Base-by-base conservation (phyloP, 2,888 invertebrate species). In the Ecdyonurus torrentis region DNA sequence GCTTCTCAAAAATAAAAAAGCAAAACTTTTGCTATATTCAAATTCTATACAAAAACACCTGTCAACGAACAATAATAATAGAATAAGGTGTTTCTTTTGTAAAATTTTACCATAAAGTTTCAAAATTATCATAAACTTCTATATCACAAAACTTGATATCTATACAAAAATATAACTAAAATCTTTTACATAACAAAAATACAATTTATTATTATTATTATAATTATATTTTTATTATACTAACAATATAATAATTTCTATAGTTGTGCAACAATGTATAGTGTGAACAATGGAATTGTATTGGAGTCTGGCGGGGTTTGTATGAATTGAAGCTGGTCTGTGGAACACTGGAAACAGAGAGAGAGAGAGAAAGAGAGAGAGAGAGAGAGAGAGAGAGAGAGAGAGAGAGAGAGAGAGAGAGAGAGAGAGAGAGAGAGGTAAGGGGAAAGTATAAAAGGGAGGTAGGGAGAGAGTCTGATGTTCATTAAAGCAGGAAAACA, bases 401-500 rank as follows among this genome's bases (percentile, higher is more conserved):
- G 37, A 37, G 37, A 15, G 37, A 10, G 15, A 37, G 37, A 37
- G 37, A 15, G n/a, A n/a, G n/a, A n/a, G n/a, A n/a, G n/a, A n/a
- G n/a, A n/a, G n/a, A n/a, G n/a, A n/a, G n/a, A n/a, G n/a, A n/a
- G n/a, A n/a, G n/a, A n/a, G n/a, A n/a, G n/a, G n/a, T n/a, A n/a
- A n/a, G n/a, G n/a, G n/a, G n/a, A n/a, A n/a, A n/a, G n/a, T n/a
- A n/a, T n/a, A n/a, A n/a, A n/a, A n/a, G n/a, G n/a, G n/a, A n/a
- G n/a, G n/a, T n/a, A n/a, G n/a, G n/a, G n/a, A n/a, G 37, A 37
- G 55, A 55, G 19, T 22, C 55, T 55, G 55, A 55, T 55, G 55
- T 55, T 55, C 55, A 55, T 55, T 55, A 55, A 55, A 55, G 55
- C 55, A 55, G 55, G 55, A 55, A 55, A 55, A 55, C 55, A 55